phyloP scores from a whole-genome alignment of 2,797 vertebrate genomes.

The Typhlichthys eigenmanni region DNA sequence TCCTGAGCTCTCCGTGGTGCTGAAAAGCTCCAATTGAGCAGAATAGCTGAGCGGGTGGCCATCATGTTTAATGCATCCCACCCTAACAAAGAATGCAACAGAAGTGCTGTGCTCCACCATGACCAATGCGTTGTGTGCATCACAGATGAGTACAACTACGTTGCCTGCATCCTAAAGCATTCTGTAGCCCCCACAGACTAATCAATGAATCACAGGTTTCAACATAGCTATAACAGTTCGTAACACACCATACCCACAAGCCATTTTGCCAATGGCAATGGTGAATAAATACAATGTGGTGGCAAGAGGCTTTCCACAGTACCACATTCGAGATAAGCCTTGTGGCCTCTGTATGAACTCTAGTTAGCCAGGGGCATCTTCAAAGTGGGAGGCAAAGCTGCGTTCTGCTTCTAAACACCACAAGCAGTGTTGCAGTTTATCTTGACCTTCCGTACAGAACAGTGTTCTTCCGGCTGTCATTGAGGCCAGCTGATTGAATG shows the following conservation, averaged over 20 bases:
- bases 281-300: constrained; percentile 5
- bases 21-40: constrained; percentile 69
- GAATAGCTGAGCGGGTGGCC: constrained; percentile 49
- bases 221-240: constrained; percentile 1
- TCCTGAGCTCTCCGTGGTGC: constrained; percentile 80
- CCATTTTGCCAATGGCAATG: constrained; percentile 16
- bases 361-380: constrained; percentile 4
- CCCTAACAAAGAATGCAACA: constrained; percentile 57
- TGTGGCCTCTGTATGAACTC: neutral
- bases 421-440: constrained; percentile 26
- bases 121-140: constrained; percentile 58
- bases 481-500: neutral
- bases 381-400: constrained; percentile 1
- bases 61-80: constrained; percentile 46
- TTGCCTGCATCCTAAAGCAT: constrained; percentile 54
- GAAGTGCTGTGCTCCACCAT: constrained; percentile 46
- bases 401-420: neutral
- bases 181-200: constrained; percentile 34
- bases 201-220: constrained; percentile 36
- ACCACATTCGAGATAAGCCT: constrained; percentile 16
- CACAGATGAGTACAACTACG: constrained; percentile 43
- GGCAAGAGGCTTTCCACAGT: neutral
- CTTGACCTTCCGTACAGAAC: constrained; percentile 7
- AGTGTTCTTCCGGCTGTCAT: neutral
- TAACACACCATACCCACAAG: constrained; percentile 16